phyloP scores from a whole-genome alignment of 2,113 vertebrate species.

The Agapornis roseicollis region DNA sequence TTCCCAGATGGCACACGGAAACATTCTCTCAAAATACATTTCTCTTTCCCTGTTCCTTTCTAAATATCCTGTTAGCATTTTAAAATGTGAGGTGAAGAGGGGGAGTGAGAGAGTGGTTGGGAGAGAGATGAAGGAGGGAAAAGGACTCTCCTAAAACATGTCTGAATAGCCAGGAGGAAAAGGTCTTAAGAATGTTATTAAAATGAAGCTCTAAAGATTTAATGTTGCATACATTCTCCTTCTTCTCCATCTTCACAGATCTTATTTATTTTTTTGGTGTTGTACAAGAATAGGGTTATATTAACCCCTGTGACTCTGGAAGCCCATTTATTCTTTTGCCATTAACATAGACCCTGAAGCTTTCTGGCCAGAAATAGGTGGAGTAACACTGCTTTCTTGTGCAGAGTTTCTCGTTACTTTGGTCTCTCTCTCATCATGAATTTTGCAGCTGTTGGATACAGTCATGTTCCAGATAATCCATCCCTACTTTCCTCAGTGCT shows the following conservation, averaged over 20 bases:
- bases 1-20: not conserved
- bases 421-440: not conserved
- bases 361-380: not conserved
- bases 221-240: not conserved
- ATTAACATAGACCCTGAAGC: not conserved
- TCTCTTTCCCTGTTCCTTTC: not conserved
- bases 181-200: not conserved
- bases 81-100: not conserved
- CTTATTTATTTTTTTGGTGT: not conserved
- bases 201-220: not conserved
- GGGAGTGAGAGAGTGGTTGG: not conserved
- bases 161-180: not conserved
- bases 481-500: not conserved
- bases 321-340: not conserved
- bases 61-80: not conserved
- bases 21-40: not conserved
- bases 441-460: not conserved
- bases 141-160: not conserved
- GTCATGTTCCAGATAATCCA: not conserved
- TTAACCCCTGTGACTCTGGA: not conserved
- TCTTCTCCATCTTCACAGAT: not conserved
- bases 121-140: not conserved
- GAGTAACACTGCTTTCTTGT: not conserved
- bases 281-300: not conserved
- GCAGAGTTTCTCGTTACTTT: not conserved